Evolutionary conservation across 2,888 invertebrate genomes (phyloP).

Genomic region (Tetanocera ferruginea): DNA sequence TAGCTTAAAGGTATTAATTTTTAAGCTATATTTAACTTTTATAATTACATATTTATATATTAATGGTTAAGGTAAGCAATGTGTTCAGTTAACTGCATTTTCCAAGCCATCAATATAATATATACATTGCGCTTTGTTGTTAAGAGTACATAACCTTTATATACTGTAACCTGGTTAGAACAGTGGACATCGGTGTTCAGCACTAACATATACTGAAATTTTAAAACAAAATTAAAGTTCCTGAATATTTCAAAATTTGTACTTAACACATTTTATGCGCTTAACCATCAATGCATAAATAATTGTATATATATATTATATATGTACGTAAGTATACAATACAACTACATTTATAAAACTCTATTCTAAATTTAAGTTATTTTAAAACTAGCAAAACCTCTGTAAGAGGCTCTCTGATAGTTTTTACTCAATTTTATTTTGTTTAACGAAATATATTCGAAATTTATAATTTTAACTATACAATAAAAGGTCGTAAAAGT

Average conservation of each 20-base stretch:
- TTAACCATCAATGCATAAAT: slow-evolving; percentile 20
- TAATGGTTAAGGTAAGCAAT: too few species aligned
- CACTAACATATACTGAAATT: too few species aligned
- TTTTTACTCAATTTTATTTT: neutral
- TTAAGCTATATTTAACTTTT: too few species aligned
- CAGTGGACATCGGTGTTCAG: too few species aligned
- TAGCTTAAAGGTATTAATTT: neutral
- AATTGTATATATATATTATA: slow-evolving; percentile 26
- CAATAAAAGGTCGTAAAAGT: slow-evolving; percentile 3
- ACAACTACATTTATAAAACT: slow-evolving; percentile 52
- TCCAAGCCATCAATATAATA: too few species aligned
- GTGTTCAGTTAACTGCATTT: too few species aligned
- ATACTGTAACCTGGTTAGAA: too few species aligned
- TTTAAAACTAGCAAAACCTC: slow-evolving; percentile 37
- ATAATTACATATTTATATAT: too few species aligned
- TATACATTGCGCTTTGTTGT: too few species aligned
- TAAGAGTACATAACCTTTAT: too few species aligned
- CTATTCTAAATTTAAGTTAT: slow-evolving; percentile 47
- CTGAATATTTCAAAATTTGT: too few species aligned
- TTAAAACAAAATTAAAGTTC: too few species aligned
- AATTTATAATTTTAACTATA: slow-evolving; percentile 26
- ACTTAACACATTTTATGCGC: neutral
- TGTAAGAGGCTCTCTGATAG: slow-evolving; percentile 27
- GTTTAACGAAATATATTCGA: slow-evolving; percentile 24
- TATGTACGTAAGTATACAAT: slow-evolving; percentile 50